Conservation (phyloP, 2,888 invertebrate genomes). For the Notodonta ziczac region DNA sequence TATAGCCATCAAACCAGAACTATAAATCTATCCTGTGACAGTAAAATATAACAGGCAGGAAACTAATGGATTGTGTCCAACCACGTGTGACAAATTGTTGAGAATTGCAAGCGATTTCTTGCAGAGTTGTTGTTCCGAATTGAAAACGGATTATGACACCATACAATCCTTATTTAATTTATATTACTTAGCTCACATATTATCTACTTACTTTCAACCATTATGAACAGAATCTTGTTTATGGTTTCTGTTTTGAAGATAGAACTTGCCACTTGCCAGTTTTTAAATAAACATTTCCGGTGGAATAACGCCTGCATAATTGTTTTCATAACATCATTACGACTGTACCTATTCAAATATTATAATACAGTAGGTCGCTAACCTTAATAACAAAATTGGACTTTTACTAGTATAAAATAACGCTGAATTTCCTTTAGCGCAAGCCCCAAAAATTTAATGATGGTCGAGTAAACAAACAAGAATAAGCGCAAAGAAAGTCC, state of each 20-base stretch:
- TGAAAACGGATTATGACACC: too few relatives aligned
- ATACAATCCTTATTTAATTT: too few relatives aligned
- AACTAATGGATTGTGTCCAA: conserved; percentile 29
- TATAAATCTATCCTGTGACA: conserved; percentile 26
- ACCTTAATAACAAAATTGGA: not conserved
- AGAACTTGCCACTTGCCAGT: too few relatives aligned
- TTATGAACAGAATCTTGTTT: too few relatives aligned
- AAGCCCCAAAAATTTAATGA: conserved; percentile 14
- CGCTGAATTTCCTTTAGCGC: not conserved
- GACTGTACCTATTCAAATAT: not conserved
- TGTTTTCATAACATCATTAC: not conserved
- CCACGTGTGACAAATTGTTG: conserved; percentile 34
- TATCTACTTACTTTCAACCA: too few relatives aligned
- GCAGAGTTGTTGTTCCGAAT: not conserved
- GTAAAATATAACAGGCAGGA: conserved; percentile 10
- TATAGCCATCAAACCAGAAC: conserved; percentile 9
- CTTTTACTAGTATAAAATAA: not conserved
- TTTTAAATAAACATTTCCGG: too few relatives aligned
- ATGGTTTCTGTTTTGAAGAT: too few relatives aligned
- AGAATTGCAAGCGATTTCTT: conserved; percentile 13
- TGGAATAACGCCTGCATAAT: too few relatives aligned
- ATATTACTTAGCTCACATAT: too few relatives aligned
- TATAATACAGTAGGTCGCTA: too few relatives aligned
- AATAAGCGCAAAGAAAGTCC: conserved; percentile 31
- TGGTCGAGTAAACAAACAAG: conserved; percentile 32